Percentiles rank a stretch among this genome's conserved stretches.
phyloP scores from a whole-genome alignment of 2,113 vertebrate genomes.

The Micromys minutus region DNA sequence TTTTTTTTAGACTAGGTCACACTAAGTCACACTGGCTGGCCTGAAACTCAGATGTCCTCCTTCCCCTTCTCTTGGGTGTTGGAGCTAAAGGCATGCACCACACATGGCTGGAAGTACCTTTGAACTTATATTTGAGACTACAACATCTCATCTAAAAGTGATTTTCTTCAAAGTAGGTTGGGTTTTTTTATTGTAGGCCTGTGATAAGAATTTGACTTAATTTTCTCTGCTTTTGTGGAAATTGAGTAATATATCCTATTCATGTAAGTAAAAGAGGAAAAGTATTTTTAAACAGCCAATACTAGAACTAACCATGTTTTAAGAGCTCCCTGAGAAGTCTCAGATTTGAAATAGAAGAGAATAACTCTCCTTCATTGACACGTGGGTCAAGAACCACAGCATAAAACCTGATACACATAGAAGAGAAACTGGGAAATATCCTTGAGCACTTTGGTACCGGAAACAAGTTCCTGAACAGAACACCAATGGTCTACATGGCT shows the following conservation, averaged over 20 bases:
- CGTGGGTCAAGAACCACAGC: too few species aligned
- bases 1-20: neutral
- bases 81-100: neutral
- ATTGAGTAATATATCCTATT: neutral
- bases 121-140: neutral
- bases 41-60: neutral
- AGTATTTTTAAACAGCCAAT: neutral
- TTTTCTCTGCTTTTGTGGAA: slow-evolving; percentile 20
- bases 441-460: too few species aligned
- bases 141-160: neutral
- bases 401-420: too few species aligned
- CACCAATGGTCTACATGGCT: neutral
- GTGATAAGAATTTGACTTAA: neutral
- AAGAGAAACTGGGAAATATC: too few species aligned
- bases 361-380: neutral
- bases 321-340: neutral
- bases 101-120: neutral
- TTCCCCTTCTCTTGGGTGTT: neutral
- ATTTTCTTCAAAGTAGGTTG: neutral
- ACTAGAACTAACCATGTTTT: neutral
- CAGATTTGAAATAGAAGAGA: slow-evolving; percentile 1
- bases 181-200: neutral
- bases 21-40: neutral
- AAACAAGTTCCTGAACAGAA: too few species aligned
- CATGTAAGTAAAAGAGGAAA: neutral